phyloP scores from a whole-genome alignment of 2,888 invertebrate genomes.

The Ophioninae sp. region DNA sequence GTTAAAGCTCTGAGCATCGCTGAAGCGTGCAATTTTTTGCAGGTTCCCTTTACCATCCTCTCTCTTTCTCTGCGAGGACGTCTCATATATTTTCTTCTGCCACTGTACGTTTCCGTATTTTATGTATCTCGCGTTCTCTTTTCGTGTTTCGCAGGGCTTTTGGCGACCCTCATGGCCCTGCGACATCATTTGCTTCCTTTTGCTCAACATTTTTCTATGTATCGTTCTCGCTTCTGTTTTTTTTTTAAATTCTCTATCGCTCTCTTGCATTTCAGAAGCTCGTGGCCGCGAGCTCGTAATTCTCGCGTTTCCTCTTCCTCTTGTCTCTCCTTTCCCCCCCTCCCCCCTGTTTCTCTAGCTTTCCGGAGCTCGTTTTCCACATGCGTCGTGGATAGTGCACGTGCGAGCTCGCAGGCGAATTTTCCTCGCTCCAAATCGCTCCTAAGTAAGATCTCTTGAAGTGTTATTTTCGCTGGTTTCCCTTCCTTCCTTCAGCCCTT shows the following conservation, averaged over 20 bases:
- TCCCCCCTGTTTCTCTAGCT: background rate
- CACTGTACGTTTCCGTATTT: constrained; percentile 28
- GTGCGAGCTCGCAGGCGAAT: constrained; percentile 53
- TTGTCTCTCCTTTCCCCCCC: background rate
- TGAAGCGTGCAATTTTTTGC: constrained; percentile 37
- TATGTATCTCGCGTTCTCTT: constrained; percentile 4
- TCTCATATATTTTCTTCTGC: constrained; percentile 26
- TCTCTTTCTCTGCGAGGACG: constrained; percentile 11
- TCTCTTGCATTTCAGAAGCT: background rate
- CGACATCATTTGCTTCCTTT: constrained; percentile 1
- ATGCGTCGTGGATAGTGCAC: constrained; percentile 24
- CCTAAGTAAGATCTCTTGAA: constrained; percentile 73
- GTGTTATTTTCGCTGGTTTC: constrained; percentile 73
- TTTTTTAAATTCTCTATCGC: background rate
- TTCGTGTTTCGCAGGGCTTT: background rate
- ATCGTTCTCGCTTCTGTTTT: constrained; percentile 10
- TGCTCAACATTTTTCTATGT: constrained; percentile 17
- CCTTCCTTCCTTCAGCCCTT: constrained; percentile 20
- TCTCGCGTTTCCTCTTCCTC: background rate
- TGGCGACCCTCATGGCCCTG: constrained; percentile 20
- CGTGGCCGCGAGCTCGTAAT: background rate
- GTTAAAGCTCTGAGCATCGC: constrained; percentile 39
- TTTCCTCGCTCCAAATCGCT: constrained; percentile 65
- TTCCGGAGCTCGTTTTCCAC: background rate
- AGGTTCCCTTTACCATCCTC: constrained; percentile 17